Evolutionary conservation across 2,797 vertebrate genomes (phyloP).

Genomic region (Pithecia hirsuta): DNA sequence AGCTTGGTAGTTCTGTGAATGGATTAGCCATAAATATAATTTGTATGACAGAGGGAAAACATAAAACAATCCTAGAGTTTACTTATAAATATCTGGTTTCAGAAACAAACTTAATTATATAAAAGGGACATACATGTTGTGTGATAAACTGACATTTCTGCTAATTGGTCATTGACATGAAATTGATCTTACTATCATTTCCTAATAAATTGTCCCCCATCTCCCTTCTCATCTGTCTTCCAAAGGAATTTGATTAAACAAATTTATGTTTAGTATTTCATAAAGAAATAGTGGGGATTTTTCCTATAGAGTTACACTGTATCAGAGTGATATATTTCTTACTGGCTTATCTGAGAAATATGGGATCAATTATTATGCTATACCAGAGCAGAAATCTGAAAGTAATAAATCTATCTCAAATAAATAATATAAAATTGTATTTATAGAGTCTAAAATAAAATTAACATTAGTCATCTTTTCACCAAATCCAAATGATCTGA

Average conservation of each 20-base stretch:
- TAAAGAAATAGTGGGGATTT: constrained; percentile 41
- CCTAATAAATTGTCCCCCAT: neutral
- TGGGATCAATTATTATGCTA: constrained; percentile 58
- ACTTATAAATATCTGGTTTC: constrained; percentile 33
- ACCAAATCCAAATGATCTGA: constrained; percentile 47
- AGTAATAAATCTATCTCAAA: constrained; percentile 71
- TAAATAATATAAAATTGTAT: constrained; percentile 66
- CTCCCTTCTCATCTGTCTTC: constrained; percentile 28
- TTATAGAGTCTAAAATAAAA: constrained; percentile 66
- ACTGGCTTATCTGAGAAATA: constrained; percentile 63
- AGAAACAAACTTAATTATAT: constrained; percentile 1
- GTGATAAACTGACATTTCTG: constrained; percentile 6
- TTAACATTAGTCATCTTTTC: constrained; percentile 63
- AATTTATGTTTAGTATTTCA: constrained; percentile 52
- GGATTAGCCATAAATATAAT: constrained; percentile 37
- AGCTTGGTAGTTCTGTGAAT: constrained; percentile 21
- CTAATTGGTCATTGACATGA: neutral
- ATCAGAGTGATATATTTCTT: constrained; percentile 56
- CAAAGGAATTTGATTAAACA: constrained; percentile 61
- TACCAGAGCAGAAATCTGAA: constrained; percentile 52
- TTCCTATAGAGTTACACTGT: neutral
- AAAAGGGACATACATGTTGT: neutral
- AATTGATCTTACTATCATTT: constrained; percentile 16
- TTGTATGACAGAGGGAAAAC: neutral
- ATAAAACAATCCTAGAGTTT: constrained; percentile 41